Base-by-base conservation (phyloP, 1,140 invertebrate genomes). In the Drosophila persimilis region DNA sequence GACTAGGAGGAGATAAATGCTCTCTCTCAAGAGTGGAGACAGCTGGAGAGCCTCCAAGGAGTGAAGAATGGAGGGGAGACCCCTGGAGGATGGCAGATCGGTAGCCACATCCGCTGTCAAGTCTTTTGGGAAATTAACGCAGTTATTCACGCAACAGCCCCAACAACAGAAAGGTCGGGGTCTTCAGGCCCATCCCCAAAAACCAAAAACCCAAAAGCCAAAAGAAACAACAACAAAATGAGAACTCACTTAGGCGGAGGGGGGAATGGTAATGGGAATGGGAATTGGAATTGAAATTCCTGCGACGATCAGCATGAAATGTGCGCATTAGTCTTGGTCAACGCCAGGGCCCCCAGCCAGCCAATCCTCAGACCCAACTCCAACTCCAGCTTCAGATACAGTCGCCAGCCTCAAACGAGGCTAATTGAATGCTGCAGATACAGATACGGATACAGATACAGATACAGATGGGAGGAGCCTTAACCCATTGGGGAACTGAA, bases 81-180 rank as follows among this genome's bases (percentile, higher is more conserved):
- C 26, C 29, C 15, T 20, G 9, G 35, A 46, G 31, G 47, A 55
- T 6, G 39, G 73, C 54, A 74, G 55, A 70, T 69, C 83, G 88
- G 83, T 86, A 86, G 83, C 78, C 83, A 78, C 78, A 81, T 83
- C 75, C 72, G 83, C 83, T 86, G 83, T 88, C 83, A 86, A 79
- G 78, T 70, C 66, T 48, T 70, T 75, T 76, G 60, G 63, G 54
- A 88, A 88, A 86, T 86, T 81, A 88, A 81, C 83, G 84, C 78
- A 86, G 78, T 86, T 88, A 83, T 88, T 88, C 79, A 86, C 77
- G 57, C 77, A 86, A 39, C 24, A 29, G 20, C 6, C 41, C 15
- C 15, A 46, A 9, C 24, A 20, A 20, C 20, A 20, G 64, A 71
- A 71, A 60, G 41, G 67, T 56, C 51, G 9, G 41, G 52, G 1